phyloP scores from a whole-genome alignment of 2,113 vertebrate species.

The Chloropsis cyanopogon region DNA sequence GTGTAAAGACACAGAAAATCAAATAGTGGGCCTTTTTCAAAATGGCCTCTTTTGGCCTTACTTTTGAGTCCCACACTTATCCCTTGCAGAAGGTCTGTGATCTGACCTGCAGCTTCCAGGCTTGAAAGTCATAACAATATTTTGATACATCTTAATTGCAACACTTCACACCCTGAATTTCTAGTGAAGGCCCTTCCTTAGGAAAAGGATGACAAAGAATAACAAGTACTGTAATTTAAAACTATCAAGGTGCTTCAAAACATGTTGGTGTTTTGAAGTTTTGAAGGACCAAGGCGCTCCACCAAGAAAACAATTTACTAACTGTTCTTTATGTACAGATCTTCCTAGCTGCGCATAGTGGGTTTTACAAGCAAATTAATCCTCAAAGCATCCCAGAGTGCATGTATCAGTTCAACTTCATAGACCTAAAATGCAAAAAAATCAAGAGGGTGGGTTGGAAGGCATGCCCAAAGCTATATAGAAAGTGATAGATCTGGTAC shows the following conservation, averaged over 20 bases:
- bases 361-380: neutral
- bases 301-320: neutral
- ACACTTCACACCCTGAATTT: neutral
- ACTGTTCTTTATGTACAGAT: neutral
- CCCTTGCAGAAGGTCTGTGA: neutral
- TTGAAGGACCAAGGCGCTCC: neutral
- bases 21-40: neutral
- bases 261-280: neutral
- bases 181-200: neutral
- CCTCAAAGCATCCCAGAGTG: neutral
- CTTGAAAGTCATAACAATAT: neutral
- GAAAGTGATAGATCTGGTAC: neutral
- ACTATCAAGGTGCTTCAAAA: neutral
- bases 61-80: neutral
- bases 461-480: neutral
- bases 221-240: neutral
- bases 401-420: neutral
- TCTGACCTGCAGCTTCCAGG: neutral
- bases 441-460: neutral
- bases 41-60: neutral
- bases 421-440: neutral
- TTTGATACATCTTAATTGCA: neutral
- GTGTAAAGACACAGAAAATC: neutral
- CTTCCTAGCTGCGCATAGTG: neutral
- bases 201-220: neutral